phyloP scores from a whole-genome alignment of 2,888 invertebrate species.

The Amaurobius ferox region DNA sequence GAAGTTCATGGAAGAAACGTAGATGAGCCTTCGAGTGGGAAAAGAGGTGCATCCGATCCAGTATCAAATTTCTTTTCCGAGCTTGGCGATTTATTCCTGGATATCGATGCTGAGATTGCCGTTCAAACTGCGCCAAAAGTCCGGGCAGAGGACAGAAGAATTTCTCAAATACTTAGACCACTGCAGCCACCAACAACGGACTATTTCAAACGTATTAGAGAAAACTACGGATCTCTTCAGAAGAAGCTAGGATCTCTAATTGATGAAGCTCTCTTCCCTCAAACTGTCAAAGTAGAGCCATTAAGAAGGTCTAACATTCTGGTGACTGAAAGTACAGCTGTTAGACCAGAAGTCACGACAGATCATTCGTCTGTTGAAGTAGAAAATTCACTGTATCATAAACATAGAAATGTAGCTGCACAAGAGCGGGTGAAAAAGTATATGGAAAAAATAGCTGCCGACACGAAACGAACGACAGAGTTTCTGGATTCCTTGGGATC shows the following conservation, averaged over 20 bases:
- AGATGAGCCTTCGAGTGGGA: not conserved
- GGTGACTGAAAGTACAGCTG: no score
- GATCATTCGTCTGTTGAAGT: not conserved
- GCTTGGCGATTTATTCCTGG: constrained; percentile 22
- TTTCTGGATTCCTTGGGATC: not conserved
- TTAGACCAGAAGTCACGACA: not conserved
- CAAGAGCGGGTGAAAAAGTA: not conserved
- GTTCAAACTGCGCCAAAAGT: constrained; percentile 37
- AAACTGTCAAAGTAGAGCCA: no score
- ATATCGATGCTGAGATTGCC: constrained; percentile 28
- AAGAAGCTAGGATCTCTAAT: not conserved
- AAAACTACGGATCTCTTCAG: constrained; percentile 49
- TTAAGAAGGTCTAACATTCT: no score
- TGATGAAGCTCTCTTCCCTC: no score
- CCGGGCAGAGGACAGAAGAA: constrained; percentile 1
- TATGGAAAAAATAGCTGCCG: not conserved
- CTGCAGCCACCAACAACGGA: not conserved
- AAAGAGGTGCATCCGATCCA: not conserved
- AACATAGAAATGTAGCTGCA: not conserved
- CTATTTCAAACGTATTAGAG: constrained; percentile 33
- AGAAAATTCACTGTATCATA: not conserved
- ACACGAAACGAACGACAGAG: not conserved
- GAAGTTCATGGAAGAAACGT: no score
- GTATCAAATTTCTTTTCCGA: constrained; percentile 20
- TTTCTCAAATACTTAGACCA: constrained; percentile 14